Evolutionary conservation across 2,113 vertebrate genomes (phyloP), one percentile per base, ranked within the genome.

Genomic region (Phylloscopus trochilus): DNA sequence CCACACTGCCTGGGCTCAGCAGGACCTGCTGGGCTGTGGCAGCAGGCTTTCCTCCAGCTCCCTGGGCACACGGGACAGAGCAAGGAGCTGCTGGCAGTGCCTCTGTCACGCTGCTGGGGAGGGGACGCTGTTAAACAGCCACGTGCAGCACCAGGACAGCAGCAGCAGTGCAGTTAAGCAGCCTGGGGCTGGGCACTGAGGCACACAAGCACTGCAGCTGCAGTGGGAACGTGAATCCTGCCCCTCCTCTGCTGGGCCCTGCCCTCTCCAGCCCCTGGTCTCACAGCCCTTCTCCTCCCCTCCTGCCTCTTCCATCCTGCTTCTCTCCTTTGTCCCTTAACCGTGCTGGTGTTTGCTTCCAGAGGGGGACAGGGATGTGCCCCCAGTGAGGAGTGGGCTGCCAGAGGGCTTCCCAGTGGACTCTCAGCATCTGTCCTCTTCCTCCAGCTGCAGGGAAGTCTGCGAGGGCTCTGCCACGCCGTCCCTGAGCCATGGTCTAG

Each of bases 401-500:
- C 31, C 33, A 51, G 24, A 30, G 55, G 55, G 43, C 13, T 26
- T 60, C 28, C 17, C 4, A 3, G 19, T 41, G 41, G 49, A 22
- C 19, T 91, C 80, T 96, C 56, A 95, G 62, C 51, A 14, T 87
- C 73, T 93, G 13, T 92, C 55, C 86, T 96, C 69, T 93, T 72
- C 81, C 53, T 86, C 14, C 93, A 93, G 90, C 89, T 87, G 76
- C 91, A 69, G 82, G 62, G 59, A 60, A 28, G 44, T 64, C 93
- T 93, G 43, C 69, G 16, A 94, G 87, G 90, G 80, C 89, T 96
- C 76, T 92, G 90, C 84, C 8, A 9, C 78, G n/a, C 79, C 58
- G 8, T 33, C 80, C 88, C 83, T 49, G 77, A 97, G 96, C 80
- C 6, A 98, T 98, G 98, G 70, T 97, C 94, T 97, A 98, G 97